Evolutionary conservation across 2,113 vertebrate species (phyloP), one percentile per base, ranked within the genome.

Genomic region (cattle (Bos taurus)): DNA sequence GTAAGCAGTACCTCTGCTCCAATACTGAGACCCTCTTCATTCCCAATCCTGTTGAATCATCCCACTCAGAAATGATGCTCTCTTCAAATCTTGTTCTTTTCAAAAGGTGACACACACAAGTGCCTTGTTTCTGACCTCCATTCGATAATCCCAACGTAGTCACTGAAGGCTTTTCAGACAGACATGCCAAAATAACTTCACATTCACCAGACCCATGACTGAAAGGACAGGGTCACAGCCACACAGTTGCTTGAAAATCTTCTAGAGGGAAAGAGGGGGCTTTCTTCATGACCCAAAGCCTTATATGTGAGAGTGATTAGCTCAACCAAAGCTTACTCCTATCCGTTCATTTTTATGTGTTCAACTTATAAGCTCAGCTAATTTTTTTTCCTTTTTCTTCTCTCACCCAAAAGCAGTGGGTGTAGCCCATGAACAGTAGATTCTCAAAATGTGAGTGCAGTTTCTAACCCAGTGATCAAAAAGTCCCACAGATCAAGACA

Each of bases 401-500:
- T 3, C 5, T 81, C 7, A 6, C 13, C 7, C 7, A n/a, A 14
- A 81, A 82, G 8, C 6, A 54, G 19, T 93, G 2, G 43, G 19
- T 6, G 23, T 43, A 92, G 3, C 4, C 36, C 40, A 48, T 12
- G 26, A 90, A 88, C 80, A 71, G 97, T 95, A 97, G 91, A 97
- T 40, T 78, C 93, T 88, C 78, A 88, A 91, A 97, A 96, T 2
- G 4, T 97, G 89, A 97, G 80, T 89, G 57, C 57, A 94, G 85
- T 84, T 81, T 54, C 83, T 96, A 88, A 48, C n/a, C 90, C 64
- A 97, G 64, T 94, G 87, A 98, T 98, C 95, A 97, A 97, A 96
- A 80, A 92, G 11, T 17, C 43, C 15, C 71, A 85, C 33, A 84
- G 64, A 93, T 88, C n/a, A 91, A 94, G 90, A 97, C 80, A 94